Base-by-base conservation (phyloP, 2,888 invertebrate species). In the Glyphotaelius pellucidus region DNA sequence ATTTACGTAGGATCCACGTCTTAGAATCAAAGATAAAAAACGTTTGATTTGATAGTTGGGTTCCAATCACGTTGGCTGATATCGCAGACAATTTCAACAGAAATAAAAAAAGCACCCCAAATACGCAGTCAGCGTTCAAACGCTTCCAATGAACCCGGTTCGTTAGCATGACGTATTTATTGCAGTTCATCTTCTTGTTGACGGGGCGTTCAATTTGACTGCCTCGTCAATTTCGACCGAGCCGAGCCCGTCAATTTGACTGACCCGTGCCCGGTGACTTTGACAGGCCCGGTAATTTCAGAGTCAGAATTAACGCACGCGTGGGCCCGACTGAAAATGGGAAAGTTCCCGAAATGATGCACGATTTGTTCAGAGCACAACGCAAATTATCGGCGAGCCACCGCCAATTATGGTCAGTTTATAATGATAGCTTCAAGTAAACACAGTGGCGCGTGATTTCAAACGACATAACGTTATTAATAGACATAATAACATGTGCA, bases 141-240 rank as follows among this genome's bases (percentile, higher is more conserved):
- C 25, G 32, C n/a, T 83, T 83, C 25, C 32, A 83, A 83, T 38
- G 7, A 35, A 15, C 30, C 67, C 67, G 83, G 47, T 91, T 83
- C 52, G 80, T 89, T 87, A 31, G 32, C 83, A 83, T 32, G 92
- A 92, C 79, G 91, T 90, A 92, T 92, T 92, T 92, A 92, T 89
- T 84, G 89, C 88, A 38, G 88, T 85, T 89, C 91, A 89, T 92
- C 92, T 89, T 92, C 85, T 89, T 92, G 90, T 89, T 92, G 92
- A 92, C 85, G 91, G 89, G 42, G 92, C 35, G 83, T 67, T 67
- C 67, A 25, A 67, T 67, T 67, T 67, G 67, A 67, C 67, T 67
- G 67, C 67, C 67, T 19, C 83, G 83, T 83, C 83, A 67, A 89
- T 85, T 91, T 91, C 87, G 38, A 35, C 83, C 83, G 83, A 67